phyloP scores from a whole-genome alignment of 2,888 invertebrate species.

The Plemyria rubiginata region DNA sequence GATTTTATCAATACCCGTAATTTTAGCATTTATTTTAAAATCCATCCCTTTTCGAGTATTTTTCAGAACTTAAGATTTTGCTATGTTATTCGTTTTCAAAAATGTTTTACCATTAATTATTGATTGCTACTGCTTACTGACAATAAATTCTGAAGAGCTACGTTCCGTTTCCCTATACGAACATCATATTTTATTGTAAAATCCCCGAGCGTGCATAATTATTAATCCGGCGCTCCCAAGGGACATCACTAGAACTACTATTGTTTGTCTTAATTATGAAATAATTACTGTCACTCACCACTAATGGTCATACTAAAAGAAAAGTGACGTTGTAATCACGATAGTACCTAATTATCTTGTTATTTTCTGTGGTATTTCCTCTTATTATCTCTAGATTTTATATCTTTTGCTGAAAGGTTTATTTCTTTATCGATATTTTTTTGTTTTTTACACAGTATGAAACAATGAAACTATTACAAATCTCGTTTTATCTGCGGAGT shows the following conservation, averaged over 20 bases:
- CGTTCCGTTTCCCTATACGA: conserved; percentile 1
- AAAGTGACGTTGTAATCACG: background rate
- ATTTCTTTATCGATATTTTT: too few relatives aligned
- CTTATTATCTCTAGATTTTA: background rate
- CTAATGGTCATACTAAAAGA: background rate
- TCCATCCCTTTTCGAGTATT: too few relatives aligned
- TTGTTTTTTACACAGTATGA: background rate
- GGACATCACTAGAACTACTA: conserved; percentile 4
- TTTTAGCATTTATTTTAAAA: too few relatives aligned
- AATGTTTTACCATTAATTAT: too few relatives aligned
- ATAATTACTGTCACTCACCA: background rate
- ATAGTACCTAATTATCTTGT: background rate
- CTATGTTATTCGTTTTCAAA: too few relatives aligned
- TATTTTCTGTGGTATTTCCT: background rate
- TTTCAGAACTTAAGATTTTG: too few relatives aligned
- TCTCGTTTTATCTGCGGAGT: background rate
- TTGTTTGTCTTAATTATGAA: background rate
- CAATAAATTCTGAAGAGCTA: background rate
- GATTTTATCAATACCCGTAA: background rate
- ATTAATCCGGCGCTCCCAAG: conserved; percentile 8
- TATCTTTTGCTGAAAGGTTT: background rate
- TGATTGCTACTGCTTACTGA: background rate
- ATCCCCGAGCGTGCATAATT: conserved; percentile 5
- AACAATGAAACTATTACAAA: background rate
- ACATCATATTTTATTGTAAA: conserved; percentile 5